Conservation (phyloP, 1,140 invertebrate genomes). For the Neotoxoptera formosana region DNA sequence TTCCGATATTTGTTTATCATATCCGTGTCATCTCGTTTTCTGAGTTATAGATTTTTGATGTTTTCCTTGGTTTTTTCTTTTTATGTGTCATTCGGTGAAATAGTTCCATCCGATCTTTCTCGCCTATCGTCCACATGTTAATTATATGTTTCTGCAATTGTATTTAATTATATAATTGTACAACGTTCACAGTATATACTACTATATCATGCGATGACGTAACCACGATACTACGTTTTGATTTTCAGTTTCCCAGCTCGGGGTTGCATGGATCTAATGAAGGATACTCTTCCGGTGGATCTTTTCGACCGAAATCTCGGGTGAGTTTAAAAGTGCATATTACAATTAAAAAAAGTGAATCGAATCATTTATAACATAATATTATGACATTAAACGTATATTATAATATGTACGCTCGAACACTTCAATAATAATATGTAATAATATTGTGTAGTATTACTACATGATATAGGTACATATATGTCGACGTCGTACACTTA, state of each 20-base stretch:
- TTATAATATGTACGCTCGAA: neutral
- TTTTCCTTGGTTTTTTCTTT: neutral
- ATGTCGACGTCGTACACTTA: neutral
- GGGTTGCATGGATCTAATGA: constrained; percentile 55
- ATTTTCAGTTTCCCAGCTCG: constrained; percentile 51
- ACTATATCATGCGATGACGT: neutral
- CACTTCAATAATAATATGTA: neutral
- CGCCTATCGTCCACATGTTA: neutral
- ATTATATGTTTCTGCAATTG: neutral
- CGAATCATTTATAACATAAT: neutral
- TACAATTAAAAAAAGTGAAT: neutral
- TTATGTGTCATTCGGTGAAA: neutral
- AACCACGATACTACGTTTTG: neutral
- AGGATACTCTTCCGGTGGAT: constrained; percentile 53
- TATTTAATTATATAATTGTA: too few species aligned
- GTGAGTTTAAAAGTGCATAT: neutral
- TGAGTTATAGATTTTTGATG: neutral
- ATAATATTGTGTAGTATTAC: neutral
- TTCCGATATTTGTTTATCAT: constrained; percentile 41
- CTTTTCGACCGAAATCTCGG: constrained; percentile 55
- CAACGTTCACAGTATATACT: too few species aligned
- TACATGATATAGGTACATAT: neutral
- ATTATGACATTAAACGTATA: neutral
- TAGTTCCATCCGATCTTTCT: neutral
- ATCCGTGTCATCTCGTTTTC: constrained; percentile 20